A percentile compares a stretch with the other conserved stretches of the same genome.
Evolutionary conservation across 2,888 invertebrate species (phyloP).

Genomic region (Asteroscopus sphinx): DNA sequence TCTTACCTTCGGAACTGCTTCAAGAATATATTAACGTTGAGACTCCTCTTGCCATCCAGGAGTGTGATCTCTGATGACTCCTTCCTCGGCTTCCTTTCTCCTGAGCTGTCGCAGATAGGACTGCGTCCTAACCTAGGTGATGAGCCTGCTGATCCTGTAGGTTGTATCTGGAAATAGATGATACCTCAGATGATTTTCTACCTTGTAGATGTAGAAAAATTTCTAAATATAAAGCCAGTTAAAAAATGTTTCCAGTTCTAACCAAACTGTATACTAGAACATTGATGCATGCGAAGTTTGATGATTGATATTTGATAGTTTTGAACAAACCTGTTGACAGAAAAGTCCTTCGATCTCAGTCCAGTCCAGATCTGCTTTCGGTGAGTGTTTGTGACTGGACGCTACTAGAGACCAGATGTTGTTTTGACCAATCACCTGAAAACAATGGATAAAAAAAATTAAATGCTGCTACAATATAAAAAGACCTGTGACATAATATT

Average conservation of each 20-base stretch:
- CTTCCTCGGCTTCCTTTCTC: constrained; percentile 92
- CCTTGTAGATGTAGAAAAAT: too few relatives aligned
- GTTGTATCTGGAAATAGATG: constrained; percentile 72
- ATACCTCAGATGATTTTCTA: background rate
- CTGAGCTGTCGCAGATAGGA: constrained; percentile 82
- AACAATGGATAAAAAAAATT: constrained; percentile 11
- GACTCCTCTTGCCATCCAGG: constrained; percentile 97
- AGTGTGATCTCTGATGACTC: constrained; percentile 96
- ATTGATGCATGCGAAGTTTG: too few relatives aligned
- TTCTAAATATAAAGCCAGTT: too few relatives aligned
- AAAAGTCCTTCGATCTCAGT: constrained; percentile 98
- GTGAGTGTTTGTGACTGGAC: constrained; percentile 94
- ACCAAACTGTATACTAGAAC: too few relatives aligned
- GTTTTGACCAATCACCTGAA: constrained; percentile 95
- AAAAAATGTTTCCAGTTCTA: too few relatives aligned
- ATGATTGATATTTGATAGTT: too few relatives aligned
- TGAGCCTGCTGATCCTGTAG: constrained; percentile 85
- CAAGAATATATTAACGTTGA: constrained; percentile 99
- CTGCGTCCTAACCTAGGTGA: constrained; percentile 84
- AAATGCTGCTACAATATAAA: too few relatives aligned
- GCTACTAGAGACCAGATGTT: constrained; percentile 98
- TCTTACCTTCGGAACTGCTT: constrained; percentile 97
- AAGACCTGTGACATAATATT: too few relatives aligned
- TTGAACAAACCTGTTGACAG: constrained; percentile 93
- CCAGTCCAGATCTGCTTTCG: constrained; percentile 97